Conservation (phyloP, 2,888 invertebrate species). For the Nomada fabriciana region DNA sequence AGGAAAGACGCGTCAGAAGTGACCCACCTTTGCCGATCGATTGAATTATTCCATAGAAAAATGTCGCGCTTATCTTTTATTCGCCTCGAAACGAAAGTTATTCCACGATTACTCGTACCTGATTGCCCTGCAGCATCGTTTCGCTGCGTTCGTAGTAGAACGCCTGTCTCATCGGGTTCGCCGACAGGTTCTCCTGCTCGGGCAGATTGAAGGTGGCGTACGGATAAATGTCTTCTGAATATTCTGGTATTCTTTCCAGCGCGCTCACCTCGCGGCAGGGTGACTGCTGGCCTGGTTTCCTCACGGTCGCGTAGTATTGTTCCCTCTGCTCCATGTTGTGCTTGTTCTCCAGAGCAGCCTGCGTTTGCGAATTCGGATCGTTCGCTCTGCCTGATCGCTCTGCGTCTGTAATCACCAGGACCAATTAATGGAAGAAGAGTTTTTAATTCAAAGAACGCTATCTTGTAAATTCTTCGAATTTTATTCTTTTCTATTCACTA, state of each 20-base stretch:
- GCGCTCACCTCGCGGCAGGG: conserved; percentile 83
- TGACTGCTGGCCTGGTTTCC: conserved; percentile 85
- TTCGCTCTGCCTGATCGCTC: conserved; percentile 76
- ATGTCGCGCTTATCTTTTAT: neutral
- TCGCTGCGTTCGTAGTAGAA: conserved; percentile 83
- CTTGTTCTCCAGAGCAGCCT: conserved; percentile 83
- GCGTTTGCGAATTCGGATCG: conserved; percentile 81
- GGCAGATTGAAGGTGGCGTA: conserved; percentile 87
- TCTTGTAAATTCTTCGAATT: no score
- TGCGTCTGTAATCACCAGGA: conserved; percentile 72
- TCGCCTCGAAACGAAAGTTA: neutral
- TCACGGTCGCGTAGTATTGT: conserved; percentile 86
- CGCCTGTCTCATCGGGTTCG: conserved; percentile 84
- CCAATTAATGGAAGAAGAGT: neutral
- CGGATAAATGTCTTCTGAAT: conserved; percentile 87
- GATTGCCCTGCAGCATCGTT: conserved; percentile 81
- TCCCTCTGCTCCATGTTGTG: conserved; percentile 85
- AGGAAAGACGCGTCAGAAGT: neutral
- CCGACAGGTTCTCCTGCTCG: conserved; percentile 86
- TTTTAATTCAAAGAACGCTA: neutral
- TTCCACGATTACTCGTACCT: conserved; percentile 69
- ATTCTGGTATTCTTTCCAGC: conserved; percentile 86
- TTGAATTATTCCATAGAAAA: neutral
- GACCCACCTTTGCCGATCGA: conserved; percentile 1
- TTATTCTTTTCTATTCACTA: no score